Percentiles rank a stretch among this genome's conserved stretches.
Evolutionary conservation across 2,797 vertebrate genomes (phyloP).

Genomic region (Oreonectes daqikongensis): DNA sequence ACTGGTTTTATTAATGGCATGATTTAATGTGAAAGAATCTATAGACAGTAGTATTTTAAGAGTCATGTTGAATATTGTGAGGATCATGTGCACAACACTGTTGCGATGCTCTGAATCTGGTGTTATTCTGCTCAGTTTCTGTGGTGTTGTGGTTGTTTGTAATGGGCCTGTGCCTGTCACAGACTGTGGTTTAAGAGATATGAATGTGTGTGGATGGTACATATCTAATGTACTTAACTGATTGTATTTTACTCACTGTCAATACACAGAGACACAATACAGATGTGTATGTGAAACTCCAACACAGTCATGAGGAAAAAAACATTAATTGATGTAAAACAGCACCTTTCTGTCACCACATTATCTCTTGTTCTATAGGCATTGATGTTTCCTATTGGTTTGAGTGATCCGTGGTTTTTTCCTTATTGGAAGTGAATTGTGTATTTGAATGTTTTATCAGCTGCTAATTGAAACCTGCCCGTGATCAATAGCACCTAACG

Average conservation of each 20-base stretch:
- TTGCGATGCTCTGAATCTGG: no score
- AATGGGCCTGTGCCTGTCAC: no score
- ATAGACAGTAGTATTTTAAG: no score
- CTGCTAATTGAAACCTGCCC: slow-evolving; percentile 15
- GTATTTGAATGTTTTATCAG: slow-evolving; percentile 6
- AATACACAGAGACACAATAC: not conserved
- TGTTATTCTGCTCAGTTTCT: no score
- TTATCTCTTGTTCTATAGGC: no score
- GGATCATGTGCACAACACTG: no score
- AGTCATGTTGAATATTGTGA: no score
- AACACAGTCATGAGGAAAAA: not conserved
- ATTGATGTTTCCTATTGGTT: not conserved
- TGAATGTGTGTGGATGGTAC: no score
- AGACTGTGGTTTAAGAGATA: not conserved
- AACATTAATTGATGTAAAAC: no score
- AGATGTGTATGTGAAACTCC: not conserved
- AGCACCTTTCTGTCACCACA: not conserved
- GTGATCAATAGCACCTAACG: slow-evolving; percentile 19
- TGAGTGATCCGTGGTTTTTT: not conserved
- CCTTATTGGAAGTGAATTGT: not conserved
- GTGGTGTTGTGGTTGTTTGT: no score
- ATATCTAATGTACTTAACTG: not conserved
- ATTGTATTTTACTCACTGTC: not conserved
- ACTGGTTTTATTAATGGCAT: no score
- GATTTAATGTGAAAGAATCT: no score